A percentile compares a stretch with the other conserved stretches of the same genome.
Conservation (phyloP, 2,888 invertebrate genomes). For the Luperina nickerlii region DNA sequence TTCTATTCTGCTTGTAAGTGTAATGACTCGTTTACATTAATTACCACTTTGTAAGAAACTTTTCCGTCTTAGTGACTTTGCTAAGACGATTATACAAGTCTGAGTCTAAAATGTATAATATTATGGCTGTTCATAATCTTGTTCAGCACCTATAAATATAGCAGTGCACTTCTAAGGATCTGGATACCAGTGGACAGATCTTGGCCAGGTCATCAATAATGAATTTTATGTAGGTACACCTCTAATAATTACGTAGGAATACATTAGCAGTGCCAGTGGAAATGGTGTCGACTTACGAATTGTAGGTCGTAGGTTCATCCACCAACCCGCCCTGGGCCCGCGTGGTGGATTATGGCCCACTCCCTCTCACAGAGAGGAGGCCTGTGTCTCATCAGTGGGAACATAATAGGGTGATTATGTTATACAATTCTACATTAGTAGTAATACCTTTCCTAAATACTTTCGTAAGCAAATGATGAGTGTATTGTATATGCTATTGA, state of each 20-base stretch:
- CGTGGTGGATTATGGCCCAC: no score
- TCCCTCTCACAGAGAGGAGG: no score
- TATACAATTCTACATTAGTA: background rate
- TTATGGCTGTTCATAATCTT: background rate
- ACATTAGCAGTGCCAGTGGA: background rate
- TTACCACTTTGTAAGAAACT: conserved; percentile 7
- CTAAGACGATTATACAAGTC: background rate
- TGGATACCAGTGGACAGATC: no score
- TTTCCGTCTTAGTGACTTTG: background rate
- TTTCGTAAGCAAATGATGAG: background rate
- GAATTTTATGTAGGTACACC: background rate
- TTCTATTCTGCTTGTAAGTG: background rate
- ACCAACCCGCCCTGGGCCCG: no score
- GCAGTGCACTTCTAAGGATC: background rate
- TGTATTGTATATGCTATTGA: background rate
- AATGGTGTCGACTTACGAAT: no score
- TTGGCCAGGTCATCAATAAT: no score
- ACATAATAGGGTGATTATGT: background rate
- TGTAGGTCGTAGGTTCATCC: no score
- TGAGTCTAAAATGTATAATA: background rate
- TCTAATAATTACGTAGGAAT: background rate
- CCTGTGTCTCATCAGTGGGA: no score
- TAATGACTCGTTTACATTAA: conserved; percentile 8
- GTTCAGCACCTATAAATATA: background rate
- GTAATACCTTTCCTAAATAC: background rate